Percentiles rank a stretch among this genome's conserved stretches.
These are phyloP conservation scores for Struthidea cinerea DNA, from an alignment of 2,113 vertebrate species.

Conservation along the genomic window DNA sequence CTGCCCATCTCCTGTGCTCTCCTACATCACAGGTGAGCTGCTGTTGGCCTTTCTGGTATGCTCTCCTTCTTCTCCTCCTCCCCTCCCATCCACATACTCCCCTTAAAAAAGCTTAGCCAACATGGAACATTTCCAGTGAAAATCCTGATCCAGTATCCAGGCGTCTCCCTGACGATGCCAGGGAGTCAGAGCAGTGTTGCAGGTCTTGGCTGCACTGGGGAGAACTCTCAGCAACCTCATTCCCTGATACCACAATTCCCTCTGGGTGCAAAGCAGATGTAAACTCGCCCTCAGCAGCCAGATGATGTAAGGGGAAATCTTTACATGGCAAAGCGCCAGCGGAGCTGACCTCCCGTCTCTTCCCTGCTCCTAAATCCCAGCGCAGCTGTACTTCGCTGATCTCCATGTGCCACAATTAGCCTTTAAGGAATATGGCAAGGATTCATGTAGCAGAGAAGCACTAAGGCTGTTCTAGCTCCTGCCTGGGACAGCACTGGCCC, in stretches of 20 bases:
- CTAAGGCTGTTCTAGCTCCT: background rate
- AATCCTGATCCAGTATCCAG: background rate
- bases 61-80: background rate
- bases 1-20: background rate
- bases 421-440: conserved; percentile 47
- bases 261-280: conserved; percentile 26
- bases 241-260: conserved; percentile 48
- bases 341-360: conserved; percentile 46
- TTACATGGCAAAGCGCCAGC: conserved; percentile 27
- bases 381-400: conserved; percentile 47
- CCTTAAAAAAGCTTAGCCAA: background rate
- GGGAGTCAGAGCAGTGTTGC: background rate
- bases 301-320: conserved; percentile 59
- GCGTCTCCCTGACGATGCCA: accelerated
- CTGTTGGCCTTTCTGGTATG: background rate
- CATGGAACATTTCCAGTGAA: background rate
- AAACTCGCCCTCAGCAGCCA: conserved; percentile 45
- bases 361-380: conserved; percentile 58
- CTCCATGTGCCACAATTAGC: conserved; percentile 44
- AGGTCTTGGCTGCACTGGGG: background rate
- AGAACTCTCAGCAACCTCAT: conserved; percentile 8
- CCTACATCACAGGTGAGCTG: background rate
- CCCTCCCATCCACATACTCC: background rate
- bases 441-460: background rate
- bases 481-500: background rate